Base-by-base conservation (phyloP, 2,113 vertebrate genomes). In the Gavia stellata region DNA sequence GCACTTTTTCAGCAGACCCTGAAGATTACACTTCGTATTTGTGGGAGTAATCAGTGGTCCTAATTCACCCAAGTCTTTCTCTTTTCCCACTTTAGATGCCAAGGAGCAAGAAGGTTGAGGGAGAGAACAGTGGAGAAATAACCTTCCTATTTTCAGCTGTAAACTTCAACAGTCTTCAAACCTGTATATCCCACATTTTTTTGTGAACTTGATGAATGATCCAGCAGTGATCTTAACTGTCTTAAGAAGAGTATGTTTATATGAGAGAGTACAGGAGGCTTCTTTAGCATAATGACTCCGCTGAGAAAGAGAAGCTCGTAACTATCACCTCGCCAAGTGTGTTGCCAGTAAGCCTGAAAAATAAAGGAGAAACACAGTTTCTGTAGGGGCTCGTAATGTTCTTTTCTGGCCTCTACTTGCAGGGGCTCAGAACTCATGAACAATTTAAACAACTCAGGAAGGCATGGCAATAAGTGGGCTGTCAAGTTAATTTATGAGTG, bases 401-500 rank as follows among this genome's bases (percentile, higher is more conserved):
- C 53, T 53, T 86, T 90, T 82, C 59, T 79, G 38, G 80, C 10
- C 28, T 75, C 36, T 83, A 34, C 58, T 94, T 92, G 61, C 78
- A 92, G 65, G 20, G 56, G 83, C 70, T 88, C 42, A 17, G 56
- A 95, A 94, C 67, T 81, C 92, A 68, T 92, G 68, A 97, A 97
- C 95, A 96, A 97, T 96, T 96, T 89, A 91, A 97, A 91, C 67
- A 87, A 58, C 70, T 87, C n/a, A 31, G 67, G 63, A 84, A 72
- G 52, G 33, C 84, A 86, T 79, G 58, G 45, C 26, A 65, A 89
- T 71, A 38, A 50, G 80, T 44, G 36, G 38, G 61, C 71, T 98
- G 97, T 97, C 98, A 97, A 94, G 94, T 97, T 98, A 98, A 98
- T 98, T 97, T 98, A 98, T 97, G 94, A 92, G 49, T 82, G 47